Conservation (phyloP, 2,113 vertebrate genomes). For the Rhinolophus ferrumequinum region DNA sequence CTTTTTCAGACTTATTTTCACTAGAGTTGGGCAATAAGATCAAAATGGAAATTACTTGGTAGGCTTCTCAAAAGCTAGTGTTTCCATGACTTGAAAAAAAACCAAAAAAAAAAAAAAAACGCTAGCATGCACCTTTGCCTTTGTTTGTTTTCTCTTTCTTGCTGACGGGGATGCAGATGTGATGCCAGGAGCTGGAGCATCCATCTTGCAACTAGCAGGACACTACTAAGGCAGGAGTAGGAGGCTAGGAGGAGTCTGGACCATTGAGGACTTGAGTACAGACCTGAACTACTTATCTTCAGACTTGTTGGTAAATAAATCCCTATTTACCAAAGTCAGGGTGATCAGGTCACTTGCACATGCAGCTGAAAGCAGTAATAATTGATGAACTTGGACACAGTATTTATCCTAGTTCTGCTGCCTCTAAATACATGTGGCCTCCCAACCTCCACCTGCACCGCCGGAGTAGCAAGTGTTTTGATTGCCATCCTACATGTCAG, state of each 20-base stretch:
- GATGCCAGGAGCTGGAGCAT: neutral
- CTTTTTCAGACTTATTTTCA: neutral
- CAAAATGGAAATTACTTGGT: neutral
- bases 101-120: neutral
- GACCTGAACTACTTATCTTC: neutral
- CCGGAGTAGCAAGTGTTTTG: neutral
- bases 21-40: neutral
- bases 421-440: neutral
- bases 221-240: neutral
- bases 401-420: neutral
- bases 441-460: neutral
- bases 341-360: neutral
- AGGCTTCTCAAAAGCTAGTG: neutral
- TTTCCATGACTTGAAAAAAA: neutral
- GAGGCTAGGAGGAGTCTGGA: neutral
- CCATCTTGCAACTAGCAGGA: neutral
- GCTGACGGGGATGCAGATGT: neutral
- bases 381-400: neutral
- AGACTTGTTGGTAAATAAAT: neutral
- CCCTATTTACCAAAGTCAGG: neutral
- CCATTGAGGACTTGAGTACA: neutral
- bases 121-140: neutral
- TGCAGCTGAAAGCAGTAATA: conserved; percentile 37
- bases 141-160: conserved; percentile 13
- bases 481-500: neutral